These are phyloP conservation scores for Octodon degus DNA, from an alignment of 2,113 vertebrate species.

Conservation along the genomic window DNA sequence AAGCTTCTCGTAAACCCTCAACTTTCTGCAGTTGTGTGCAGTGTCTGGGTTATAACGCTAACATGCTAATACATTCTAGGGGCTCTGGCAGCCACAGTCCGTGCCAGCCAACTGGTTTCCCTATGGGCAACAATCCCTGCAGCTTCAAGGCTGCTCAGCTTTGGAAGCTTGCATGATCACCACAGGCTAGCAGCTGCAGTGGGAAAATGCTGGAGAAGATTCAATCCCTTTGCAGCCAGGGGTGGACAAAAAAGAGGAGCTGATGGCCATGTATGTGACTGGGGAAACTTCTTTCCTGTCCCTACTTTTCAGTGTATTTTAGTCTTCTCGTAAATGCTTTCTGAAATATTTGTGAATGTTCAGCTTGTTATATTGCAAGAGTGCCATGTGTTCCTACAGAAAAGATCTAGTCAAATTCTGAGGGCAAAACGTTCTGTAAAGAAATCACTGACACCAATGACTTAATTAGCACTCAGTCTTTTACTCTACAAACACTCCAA, in stretches of 20 bases:
- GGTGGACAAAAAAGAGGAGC: neutral
- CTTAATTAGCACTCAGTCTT: neutral
- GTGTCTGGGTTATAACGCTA: constrained; percentile 9
- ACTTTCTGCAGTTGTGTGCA: constrained; percentile 23
- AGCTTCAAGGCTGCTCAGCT: neutral
- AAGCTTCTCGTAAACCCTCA: neutral
- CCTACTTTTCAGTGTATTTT: constrained; percentile 9
- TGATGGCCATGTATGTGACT: fast-evolving
- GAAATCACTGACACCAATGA: constrained; percentile 32
- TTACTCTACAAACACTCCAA: neutral
- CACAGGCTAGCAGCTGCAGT: constrained; percentile 47
- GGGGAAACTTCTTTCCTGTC: neutral
- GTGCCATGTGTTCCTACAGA: neutral
- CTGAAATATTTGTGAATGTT: constrained; percentile 20
- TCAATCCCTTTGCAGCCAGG: neutral
- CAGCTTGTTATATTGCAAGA: neutral
- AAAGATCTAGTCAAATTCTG: constrained; percentile 6
- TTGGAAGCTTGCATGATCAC: constrained; percentile 54
- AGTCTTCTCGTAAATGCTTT: constrained; percentile 42
- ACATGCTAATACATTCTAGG: constrained; percentile 52
- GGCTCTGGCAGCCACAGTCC: neutral
- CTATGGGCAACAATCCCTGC: constrained; percentile 29
- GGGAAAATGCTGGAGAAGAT: constrained; percentile 2
- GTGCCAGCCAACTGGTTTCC: neutral
- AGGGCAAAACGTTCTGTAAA: neutral